Evolutionary conservation across 2,797 vertebrate species (phyloP), one percentile per base, ranked within the genome.

Genomic region (Thamnophis elegans): DNA sequence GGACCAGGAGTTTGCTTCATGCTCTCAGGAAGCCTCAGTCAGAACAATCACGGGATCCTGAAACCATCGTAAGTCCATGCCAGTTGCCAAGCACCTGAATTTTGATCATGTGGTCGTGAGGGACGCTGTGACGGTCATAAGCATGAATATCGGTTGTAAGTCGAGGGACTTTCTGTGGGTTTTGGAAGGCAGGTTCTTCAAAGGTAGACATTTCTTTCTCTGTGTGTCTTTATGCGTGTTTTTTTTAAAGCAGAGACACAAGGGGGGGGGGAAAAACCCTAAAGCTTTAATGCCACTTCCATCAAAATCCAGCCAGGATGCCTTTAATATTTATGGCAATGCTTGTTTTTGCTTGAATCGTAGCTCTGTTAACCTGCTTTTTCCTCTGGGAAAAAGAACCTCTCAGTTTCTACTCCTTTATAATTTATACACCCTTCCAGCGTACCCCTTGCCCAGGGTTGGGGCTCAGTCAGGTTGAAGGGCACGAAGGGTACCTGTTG

Each of bases 121-220:
- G n/a, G 62, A 32, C 0, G 1, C 13, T 16, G 5, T 2, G 0
- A 68, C 0, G 7, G 68, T 36, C 68, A 20, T 73, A 73, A 73
- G 16, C 32, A 2, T 36, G 68, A 73, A 68, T n/a, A 73, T 36
- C 2, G 32, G 32, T 36, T 36, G n/a, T 73, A 73, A 18, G 16
- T 20, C 0, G 0, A 18, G 16, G 68, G n/a, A 73, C 1, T 36
- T 18, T 68, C 68, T 36, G 7, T 47, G 42, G 36, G 4, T 82
- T 47, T 82, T 25, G 36, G 10, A 47, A 82, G 36, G 36, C 36
- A 47, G 36, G 20, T 47, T 22, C 36, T 82, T 42, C 73, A 42
- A 42, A 42, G 9, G 3, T 22, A 42, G n/a, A 42, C 18, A 9
- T 78, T 36, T 78, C 16, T 42, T 36, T 78, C 32, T 36, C 16